Percentiles rank a stretch among this genome's conserved stretches.
These are phyloP conservation scores for Urocyon cinereoargenteus DNA, from an alignment of 2,797 vertebrate species.

Conservation along the genomic window DNA sequence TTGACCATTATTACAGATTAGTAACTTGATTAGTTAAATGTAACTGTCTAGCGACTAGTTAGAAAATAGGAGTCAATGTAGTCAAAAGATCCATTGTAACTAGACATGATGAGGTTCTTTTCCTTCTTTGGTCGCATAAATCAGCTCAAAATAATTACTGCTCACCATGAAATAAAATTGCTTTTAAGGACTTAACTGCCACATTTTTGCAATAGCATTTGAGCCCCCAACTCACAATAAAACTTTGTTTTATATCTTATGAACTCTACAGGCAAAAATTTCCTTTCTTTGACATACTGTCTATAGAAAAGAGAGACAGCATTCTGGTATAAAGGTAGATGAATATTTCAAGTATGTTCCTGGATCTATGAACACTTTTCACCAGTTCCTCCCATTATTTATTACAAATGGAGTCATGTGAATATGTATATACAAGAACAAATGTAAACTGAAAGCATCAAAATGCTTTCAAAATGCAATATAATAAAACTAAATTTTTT, in stretches of 20 bases:
- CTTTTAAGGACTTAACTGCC: conserved; percentile 40
- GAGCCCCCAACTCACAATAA: neutral
- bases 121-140: neutral
- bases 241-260: neutral
- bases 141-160: neutral
- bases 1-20: neutral
- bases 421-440: neutral
- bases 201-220: conserved; percentile 1
- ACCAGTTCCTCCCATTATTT: conserved; percentile 4
- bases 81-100: neutral
- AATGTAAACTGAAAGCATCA: conserved; percentile 19
- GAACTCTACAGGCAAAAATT: neutral
- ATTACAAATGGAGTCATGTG: neutral
- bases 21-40: neutral
- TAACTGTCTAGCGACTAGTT: neutral
- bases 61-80: neutral
- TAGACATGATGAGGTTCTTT: conserved; percentile 14
- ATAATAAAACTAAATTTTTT: neutral
- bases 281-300: neutral
- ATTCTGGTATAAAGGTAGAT: neutral
- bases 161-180: neutral
- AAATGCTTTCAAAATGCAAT: conserved; percentile 10
- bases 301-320: neutral
- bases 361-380: neutral
- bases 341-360: neutral